Base-by-base conservation (phyloP, 2,113 vertebrate genomes). In the Microtus ochrogaster region DNA sequence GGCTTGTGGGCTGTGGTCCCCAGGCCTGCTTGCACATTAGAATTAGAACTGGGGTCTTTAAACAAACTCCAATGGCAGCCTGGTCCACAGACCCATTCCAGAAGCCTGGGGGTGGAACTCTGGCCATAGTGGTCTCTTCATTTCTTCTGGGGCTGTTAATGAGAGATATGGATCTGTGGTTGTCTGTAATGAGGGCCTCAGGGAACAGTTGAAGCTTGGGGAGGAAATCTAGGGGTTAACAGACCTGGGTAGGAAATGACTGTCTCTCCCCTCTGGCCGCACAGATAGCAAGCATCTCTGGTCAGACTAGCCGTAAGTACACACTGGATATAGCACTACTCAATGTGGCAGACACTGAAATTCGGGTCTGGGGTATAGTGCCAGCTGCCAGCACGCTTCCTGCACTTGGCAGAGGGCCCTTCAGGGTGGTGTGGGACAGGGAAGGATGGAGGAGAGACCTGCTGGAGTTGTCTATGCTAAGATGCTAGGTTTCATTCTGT, bases 221-320 rank as follows among this genome's bases (percentile, higher is more conserved):
- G 36, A 49, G 47, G 78, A 52, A 68, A 9, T 74, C 39, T 2
- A 0, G 21, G 36, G 21, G 14, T 63, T 22, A 7, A 11, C 66
- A 63, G 90, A 52, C 77, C 83, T n/a, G 68, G 21, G 7, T n/a
- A 65, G 52, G 63, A 55, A 85, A 49, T 47, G 47, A 68, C 19
- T 19, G 16, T 49, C 14, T 55, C 0, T 7, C 76, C 21, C 24
- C 8, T 49, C 61, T 3, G 33, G 33, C 79, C 0, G 0, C 61
- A 78, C 21, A 33, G 72, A 36, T 77, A 86, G 33, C 72, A 12
- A 28, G 39, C 24, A 36, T 77, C 77, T 97, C 24, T 1, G 3
- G 61, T 36, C 74, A 63, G 65, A 52, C 22, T 81, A 89, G 55
- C 86, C 39, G 13, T 41, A 21, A 4, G 28, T 52, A 52, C 58